These are phyloP conservation scores for Alcedo atthis DNA, from an alignment of 2,797 vertebrate species.

Conservation along the genomic window DNA sequence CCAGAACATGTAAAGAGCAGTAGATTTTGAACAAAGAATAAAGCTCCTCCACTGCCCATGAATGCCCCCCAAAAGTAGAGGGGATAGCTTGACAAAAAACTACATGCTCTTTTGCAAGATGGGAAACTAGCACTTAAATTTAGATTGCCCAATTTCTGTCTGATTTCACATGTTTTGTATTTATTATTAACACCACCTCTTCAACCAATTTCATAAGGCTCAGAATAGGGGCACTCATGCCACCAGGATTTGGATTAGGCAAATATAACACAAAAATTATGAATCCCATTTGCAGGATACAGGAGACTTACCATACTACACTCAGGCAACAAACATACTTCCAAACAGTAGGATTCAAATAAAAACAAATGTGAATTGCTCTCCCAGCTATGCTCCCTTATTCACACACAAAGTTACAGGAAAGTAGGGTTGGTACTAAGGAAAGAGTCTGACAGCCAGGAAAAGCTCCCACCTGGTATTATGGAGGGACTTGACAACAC, in stretches of 20 bases:
- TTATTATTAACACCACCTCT: not conserved
- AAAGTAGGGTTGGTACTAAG: not conserved
- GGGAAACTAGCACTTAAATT: not conserved
- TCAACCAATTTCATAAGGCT: not conserved
- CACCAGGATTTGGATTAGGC: not conserved
- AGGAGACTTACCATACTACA: not conserved
- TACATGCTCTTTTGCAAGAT: not conserved
- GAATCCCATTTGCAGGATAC: not conserved
- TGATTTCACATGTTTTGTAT: accelerated
- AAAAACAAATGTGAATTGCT: not conserved
- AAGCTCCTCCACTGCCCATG: not conserved
- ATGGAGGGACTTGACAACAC: not conserved
- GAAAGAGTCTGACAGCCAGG: not conserved
- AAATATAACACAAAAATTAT: not conserved
- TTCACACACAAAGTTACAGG: not conserved
- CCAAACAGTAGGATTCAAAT: not conserved
- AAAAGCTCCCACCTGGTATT: not conserved
- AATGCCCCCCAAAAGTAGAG: not conserved
- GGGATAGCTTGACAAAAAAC: not conserved
- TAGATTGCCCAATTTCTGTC: not conserved
- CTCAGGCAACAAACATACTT: not conserved
- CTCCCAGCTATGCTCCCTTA: not conserved
- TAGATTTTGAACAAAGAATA: not conserved
- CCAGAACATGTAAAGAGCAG: not conserved
- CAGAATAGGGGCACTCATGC: not conserved